Percentiles rank a stretch among this genome's conserved stretches.
phyloP scores from a whole-genome alignment of 2,888 invertebrate species.

The Drosophila limbata region DNA sequence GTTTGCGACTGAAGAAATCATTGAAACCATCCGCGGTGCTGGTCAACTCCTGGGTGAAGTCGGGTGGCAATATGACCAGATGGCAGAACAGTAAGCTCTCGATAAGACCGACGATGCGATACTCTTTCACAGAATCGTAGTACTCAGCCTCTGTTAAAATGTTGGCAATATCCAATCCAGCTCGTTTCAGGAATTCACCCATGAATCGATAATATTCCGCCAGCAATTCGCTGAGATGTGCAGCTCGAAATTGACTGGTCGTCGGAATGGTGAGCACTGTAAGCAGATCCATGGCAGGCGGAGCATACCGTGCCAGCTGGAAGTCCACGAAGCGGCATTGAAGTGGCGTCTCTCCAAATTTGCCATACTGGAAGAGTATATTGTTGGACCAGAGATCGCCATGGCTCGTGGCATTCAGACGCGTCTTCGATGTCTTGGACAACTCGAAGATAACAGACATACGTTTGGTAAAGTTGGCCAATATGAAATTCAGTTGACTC shows the following conservation, averaged over 20 bases:
- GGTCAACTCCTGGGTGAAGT: slow-evolving; percentile 86
- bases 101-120: slow-evolving; percentile 87
- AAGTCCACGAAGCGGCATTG: slow-evolving; percentile 90
- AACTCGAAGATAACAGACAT: slow-evolving; percentile 81
- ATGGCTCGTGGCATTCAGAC: slow-evolving; percentile 85
- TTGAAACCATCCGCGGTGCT: slow-evolving; percentile 86
- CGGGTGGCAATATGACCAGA: slow-evolving; percentile 86
- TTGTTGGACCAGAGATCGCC: slow-evolving; percentile 86
- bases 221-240: slow-evolving; percentile 86
- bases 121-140: slow-evolving; percentile 83
- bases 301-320: slow-evolving; percentile 89
- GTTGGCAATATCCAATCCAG: slow-evolving; percentile 84
- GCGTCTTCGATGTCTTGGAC: slow-evolving; percentile 81
- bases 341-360: slow-evolving; percentile 84
- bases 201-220: slow-evolving; percentile 87
- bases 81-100: slow-evolving; percentile 87
- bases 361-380: slow-evolving; percentile 84
- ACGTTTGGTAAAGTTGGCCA: slow-evolving; percentile 65
- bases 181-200: slow-evolving; percentile 83
- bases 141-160: slow-evolving; percentile 86
- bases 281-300: slow-evolving; percentile 88
- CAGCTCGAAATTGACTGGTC: slow-evolving; percentile 84
- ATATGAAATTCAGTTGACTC: slow-evolving; percentile 67
- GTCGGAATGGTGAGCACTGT: slow-evolving; percentile 86
- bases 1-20: slow-evolving; percentile 86